A percentile compares a stretch with the other conserved stretches of the same genome.
These are phyloP conservation scores for Mesochorus sp. DNA, from an alignment of 2,888 invertebrate species.

Conservation along the genomic window DNA sequence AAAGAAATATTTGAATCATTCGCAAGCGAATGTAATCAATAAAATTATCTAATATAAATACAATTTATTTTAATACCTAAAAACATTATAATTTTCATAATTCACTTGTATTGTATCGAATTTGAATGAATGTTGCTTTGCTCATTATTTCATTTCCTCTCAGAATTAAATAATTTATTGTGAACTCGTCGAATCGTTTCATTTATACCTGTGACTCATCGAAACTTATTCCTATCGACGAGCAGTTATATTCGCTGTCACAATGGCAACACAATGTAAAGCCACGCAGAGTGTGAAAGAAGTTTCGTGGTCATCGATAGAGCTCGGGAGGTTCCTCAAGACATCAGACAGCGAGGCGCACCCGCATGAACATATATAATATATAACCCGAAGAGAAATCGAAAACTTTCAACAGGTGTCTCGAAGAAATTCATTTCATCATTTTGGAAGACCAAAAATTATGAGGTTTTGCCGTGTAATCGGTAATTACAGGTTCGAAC, in stretches of 20 bases:
- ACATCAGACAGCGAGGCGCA: conserved; percentile 42
- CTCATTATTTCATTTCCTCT: background rate
- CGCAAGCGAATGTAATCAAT: no score
- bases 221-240: conserved; percentile 32
- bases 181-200: conserved; percentile 28
- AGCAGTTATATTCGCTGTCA: conserved; percentile 12
- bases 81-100: no score
- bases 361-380: background rate
- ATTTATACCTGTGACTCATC: conserved; percentile 63
- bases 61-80: no score
- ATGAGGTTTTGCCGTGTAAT: conserved; percentile 72
- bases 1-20: background rate
- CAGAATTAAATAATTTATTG: background rate
- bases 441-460: conserved; percentile 65
- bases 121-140: background rate
- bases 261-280: conserved; percentile 19
- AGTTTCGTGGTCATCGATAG: conserved; percentile 21
- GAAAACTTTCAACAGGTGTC: conserved; percentile 66
- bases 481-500: conserved; percentile 76
- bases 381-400: conserved; percentile 25
- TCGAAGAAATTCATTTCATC: conserved; percentile 25
- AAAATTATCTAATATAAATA: no score
- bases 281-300: conserved; percentile 23
- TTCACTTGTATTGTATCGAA: background rate
- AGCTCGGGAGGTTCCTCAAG: conserved; percentile 2